Evolutionary conservation across 2,113 vertebrate genomes (phyloP).

Genomic region (Bos indicus): DNA sequence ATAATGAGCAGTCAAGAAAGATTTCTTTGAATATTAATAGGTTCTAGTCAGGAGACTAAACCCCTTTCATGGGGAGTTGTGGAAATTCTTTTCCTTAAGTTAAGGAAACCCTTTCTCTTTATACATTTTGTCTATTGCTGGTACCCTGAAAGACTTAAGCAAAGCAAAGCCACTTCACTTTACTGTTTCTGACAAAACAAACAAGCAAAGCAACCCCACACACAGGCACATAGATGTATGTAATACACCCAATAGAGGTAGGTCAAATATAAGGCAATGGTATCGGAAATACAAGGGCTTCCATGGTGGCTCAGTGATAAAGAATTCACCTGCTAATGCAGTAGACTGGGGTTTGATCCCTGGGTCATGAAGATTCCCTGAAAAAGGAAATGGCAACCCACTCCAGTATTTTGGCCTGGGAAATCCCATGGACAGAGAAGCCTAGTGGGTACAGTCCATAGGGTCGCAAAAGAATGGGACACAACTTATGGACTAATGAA

Average conservation of each 20-base stretch:
- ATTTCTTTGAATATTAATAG: too few relatives aligned
- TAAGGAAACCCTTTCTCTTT: too few relatives aligned
- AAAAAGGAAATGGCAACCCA: too few relatives aligned
- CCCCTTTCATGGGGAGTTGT: neutral
- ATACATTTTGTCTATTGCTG: neutral
- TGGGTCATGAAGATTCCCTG: neutral
- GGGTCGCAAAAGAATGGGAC: rapidly evolving
- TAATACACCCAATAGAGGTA: too few relatives aligned
- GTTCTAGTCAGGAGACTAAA: too few relatives aligned
- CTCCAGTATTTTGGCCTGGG: too few relatives aligned
- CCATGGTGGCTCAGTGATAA: neutral
- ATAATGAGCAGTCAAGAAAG: too few relatives aligned
- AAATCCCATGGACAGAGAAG: too few relatives aligned
- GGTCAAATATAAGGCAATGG: neutral
- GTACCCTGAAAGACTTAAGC: neutral
- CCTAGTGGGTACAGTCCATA: neutral
- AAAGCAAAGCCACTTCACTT: neutral
- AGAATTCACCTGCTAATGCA: neutral
- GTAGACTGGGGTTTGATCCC: neutral
- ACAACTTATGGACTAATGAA: neutral
- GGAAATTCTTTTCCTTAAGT: neutral
- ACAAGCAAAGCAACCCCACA: neutral
- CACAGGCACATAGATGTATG: neutral
- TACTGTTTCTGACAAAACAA: neutral
- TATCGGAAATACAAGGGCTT: neutral